A percentile compares a stretch with the other conserved stretches of the same genome.
These are phyloP conservation scores for Antigone vipio DNA, from an alignment of 2,113 vertebrate genomes.

Conservation along the genomic window DNA sequence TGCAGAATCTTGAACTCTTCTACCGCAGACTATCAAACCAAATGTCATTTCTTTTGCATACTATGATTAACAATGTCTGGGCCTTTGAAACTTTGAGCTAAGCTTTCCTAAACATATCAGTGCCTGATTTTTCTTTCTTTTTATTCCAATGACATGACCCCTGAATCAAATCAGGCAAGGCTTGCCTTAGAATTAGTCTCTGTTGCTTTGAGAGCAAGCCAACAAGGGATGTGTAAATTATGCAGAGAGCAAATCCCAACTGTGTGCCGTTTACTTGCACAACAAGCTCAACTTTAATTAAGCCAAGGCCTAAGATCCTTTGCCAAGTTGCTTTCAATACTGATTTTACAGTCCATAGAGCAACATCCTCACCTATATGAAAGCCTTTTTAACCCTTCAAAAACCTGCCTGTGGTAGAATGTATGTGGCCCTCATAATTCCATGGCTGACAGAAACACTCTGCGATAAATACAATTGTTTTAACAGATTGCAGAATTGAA, in stretches of 20 bases:
- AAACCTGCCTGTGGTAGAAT: background rate
- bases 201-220: conserved; percentile 44
- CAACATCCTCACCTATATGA: conserved; percentile 51
- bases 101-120: conserved; percentile 8
- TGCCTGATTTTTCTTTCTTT: conserved; percentile 4
- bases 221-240: conserved; percentile 59
- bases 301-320: conserved; percentile 45
- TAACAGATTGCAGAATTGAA: background rate
- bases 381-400: conserved; percentile 44
- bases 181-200: conserved; percentile 9
- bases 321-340: conserved; percentile 63
- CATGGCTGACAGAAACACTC: background rate
- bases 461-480: background rate
- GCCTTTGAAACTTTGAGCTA: conserved; percentile 12
- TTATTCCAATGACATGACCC: background rate
- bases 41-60: background rate
- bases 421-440: background rate
- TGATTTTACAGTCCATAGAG: conserved; percentile 64
- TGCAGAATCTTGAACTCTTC: background rate
- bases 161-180: background rate
- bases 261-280: conserved; percentile 67
- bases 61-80: background rate
- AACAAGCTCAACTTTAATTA: conserved; percentile 72
- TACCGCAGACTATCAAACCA: background rate
- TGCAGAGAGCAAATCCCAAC: conserved; percentile 61